Conservation (phyloP, 92 coral and sea anemone species). For the Zoanthus sansibaricus region DNA sequence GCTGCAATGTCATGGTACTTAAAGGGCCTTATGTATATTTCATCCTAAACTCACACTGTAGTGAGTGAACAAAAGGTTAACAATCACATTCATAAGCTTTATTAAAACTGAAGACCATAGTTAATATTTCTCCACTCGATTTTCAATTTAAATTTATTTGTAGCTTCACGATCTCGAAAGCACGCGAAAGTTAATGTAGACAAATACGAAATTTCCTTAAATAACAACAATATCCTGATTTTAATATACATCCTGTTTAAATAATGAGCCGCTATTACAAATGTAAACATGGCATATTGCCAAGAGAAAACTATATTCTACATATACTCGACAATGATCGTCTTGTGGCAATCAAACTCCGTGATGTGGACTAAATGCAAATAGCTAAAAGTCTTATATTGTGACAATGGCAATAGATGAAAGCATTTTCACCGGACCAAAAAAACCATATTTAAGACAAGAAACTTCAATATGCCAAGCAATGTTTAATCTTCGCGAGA, state of each 20-base stretch:
- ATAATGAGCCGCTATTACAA: constrained; percentile 33
- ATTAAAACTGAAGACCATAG: constrained; percentile 21
- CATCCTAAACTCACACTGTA: too few relatives aligned
- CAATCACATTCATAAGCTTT: constrained; percentile 22
- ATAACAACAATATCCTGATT: constrained; percentile 31
- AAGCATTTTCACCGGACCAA: constrained; percentile 33
- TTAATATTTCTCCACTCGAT: constrained; percentile 17
- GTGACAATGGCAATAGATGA: constrained; percentile 22
- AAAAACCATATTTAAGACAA: constrained; percentile 23
- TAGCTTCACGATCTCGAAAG: constrained; percentile 25
- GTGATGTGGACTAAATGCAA: constrained; percentile 30
- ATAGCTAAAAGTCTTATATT: constrained; percentile 30
- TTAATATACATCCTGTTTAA: constrained; percentile 25
- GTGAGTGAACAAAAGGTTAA: not conserved
- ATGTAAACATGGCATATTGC: constrained; percentile 35
- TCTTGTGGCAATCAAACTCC: constrained; percentile 36
- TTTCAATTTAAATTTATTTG: constrained; percentile 9
- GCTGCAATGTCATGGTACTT: too few relatives aligned
- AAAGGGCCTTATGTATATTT: too few relatives aligned
- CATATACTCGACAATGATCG: constrained; percentile 37
- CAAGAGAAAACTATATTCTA: constrained; percentile 27
- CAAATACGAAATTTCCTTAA: constrained; percentile 35
- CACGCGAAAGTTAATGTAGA: constrained; percentile 27
- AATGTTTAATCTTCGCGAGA: constrained; percentile 19
- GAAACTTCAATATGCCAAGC: constrained; percentile 32